These are phyloP conservation scores for Sebastes itinus DNA, from an alignment of 2,797 vertebrate species.

Conservation along the genomic window DNA sequence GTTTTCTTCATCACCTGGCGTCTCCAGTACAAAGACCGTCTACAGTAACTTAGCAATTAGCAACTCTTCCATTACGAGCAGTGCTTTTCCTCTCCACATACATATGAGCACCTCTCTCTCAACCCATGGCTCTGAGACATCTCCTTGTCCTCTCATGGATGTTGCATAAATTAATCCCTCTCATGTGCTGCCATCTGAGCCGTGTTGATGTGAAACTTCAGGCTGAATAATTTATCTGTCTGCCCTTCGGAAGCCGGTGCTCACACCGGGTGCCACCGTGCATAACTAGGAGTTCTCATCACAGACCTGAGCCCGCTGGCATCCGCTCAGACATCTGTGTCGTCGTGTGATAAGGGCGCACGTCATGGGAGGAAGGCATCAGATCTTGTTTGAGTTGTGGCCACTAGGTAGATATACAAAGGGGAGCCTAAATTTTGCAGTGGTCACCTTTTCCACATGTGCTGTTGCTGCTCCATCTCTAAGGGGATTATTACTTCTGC, in stretches of 20 bases:
- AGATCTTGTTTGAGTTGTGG: constrained; percentile 53
- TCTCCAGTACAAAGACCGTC: constrained; percentile 4
- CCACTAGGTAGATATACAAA: constrained; percentile 29
- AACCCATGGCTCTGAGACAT: constrained; percentile 52
- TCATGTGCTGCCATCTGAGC: constrained; percentile 76
- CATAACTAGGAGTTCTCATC: constrained; percentile 68
- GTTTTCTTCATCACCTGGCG: constrained; percentile 17
- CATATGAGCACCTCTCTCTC: constrained; percentile 48
- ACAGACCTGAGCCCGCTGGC: constrained; percentile 64
- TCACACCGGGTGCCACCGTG: constrained; percentile 61
- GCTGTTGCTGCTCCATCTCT: constrained; percentile 8
- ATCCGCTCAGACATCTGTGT: constrained; percentile 69
- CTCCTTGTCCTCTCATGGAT: constrained; percentile 51
- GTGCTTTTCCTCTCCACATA: constrained; percentile 21
- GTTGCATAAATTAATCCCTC: constrained; percentile 74
- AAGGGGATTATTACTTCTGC: neutral
- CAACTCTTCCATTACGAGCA: constrained; percentile 35
- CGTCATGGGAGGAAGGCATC: constrained; percentile 54
- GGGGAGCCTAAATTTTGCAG: neutral
- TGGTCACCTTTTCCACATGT: constrained; percentile 39
- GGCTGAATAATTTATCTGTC: constrained; percentile 76
- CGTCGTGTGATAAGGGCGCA: constrained; percentile 61
- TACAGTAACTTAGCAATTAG: constrained; percentile 33
- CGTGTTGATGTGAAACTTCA: constrained; percentile 71
- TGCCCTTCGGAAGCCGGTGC: constrained; percentile 69